Base-by-base conservation (phyloP, 2,888 invertebrate genomes). In the Polydrusus pterygomalis region DNA sequence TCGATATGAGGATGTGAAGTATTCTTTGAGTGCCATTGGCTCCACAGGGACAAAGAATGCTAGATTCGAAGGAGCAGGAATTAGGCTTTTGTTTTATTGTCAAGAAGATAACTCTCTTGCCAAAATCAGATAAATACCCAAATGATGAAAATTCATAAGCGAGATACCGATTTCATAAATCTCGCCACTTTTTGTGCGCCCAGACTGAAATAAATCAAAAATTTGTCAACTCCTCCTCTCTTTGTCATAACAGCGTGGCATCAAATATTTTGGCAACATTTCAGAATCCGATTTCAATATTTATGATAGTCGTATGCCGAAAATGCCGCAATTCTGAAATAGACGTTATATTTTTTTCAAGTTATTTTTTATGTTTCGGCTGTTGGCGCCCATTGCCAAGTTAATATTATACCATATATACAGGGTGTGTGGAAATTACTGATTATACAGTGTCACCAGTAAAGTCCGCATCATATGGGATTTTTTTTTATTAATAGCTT, bases 191-290 rank as follows among this genome's bases (percentile, higher is more conserved):
- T 68, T 68, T 40, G 68, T 56, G 17, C 20, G 54, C 8, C 34
- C 20, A 40, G 56, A 18, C 25, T 1, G 11, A n/a, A 49, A 70
- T 70, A 70, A 70, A 70, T 60, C 70, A 70, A 34, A 49, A 60
- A 70, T 70, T 60, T 70, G 70, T 70, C 70, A 34, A 62, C 70
- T 30, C 49, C 34, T 62, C 38, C 62, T 49, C 38, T 47, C 47
- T 49, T 60, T 17, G 60, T 60, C 51, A n/a, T 60, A 72, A 72
- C 65, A 65, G 65, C 43, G 15, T 67, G 10, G 60, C 38, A 54
- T 43, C 65, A 47, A 56, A 71, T 64, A 17, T 71, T 64, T 58
- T 72, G 72, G 72, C 72, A 72, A 67, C 54, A 47, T 47, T 64
- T 72, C 72, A 65, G 47, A 25, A 43, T 38, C 72, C 30, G 56